phyloP scores from a whole-genome alignment of 1,140 invertebrate species.

The Amphibalanus amphitrite region DNA sequence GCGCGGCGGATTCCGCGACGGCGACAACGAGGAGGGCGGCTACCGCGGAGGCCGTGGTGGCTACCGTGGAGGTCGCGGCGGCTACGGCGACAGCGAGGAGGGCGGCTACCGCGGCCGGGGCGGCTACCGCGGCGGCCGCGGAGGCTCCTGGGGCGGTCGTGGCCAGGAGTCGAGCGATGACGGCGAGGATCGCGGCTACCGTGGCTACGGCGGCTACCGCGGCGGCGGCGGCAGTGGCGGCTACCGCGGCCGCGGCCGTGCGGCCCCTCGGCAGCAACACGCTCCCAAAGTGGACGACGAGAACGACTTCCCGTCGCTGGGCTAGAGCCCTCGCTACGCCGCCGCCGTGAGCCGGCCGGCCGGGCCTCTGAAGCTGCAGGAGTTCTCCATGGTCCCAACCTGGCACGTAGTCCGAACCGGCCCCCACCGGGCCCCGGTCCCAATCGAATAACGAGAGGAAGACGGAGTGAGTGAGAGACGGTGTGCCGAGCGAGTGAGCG shows the following conservation, averaged over 20 bases:
- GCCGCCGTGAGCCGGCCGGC: too few species aligned
- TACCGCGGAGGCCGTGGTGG: slow-evolving; percentile 23
- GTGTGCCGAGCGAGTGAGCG: too few species aligned
- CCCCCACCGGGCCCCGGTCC: too few species aligned
- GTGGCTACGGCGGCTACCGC: slow-evolving; percentile 18
- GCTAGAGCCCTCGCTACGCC: slow-evolving; percentile 29
- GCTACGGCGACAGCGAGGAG: slow-evolving; percentile 25
- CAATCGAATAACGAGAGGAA: too few species aligned
- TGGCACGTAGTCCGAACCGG: too few species aligned
- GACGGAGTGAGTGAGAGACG: too few species aligned
- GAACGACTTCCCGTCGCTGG: slow-evolving; percentile 80
- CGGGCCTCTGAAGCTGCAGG: too few species aligned
- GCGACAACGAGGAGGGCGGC: too few species aligned
- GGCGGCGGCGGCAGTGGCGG: slow-evolving; percentile 11
- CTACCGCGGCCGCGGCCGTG: slow-evolving; percentile 15
- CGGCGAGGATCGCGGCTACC: too few species aligned
- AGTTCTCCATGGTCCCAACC: too few species aligned
- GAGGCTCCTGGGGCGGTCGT: too few species aligned
- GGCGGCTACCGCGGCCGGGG: slow-evolving; percentile 20
- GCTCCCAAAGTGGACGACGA: slow-evolving; percentile 90
- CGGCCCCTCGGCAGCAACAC: slow-evolving; percentile 32
- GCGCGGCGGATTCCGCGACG: slow-evolving; percentile 22
- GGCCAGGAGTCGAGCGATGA: slow-evolving; percentile 20
- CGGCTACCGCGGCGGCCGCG: slow-evolving; percentile 14
- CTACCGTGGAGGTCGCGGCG: slow-evolving; percentile 24